Evolutionary conservation across 2,113 vertebrate genomes (phyloP).

Genomic region (Urocynchramus pylzowi): DNA sequence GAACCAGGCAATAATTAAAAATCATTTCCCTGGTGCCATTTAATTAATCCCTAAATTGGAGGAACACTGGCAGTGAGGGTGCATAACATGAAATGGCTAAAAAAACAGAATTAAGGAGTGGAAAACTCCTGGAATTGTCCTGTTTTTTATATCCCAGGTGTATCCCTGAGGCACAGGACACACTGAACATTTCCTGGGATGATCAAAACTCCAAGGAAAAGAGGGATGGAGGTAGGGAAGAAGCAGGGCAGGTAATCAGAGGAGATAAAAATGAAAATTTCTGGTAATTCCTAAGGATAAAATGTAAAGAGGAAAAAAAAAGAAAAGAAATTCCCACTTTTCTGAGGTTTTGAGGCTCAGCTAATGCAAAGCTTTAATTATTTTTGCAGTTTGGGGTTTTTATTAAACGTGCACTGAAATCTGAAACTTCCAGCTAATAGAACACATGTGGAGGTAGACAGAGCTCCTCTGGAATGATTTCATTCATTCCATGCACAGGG

Average conservation of each 20-base stretch:
- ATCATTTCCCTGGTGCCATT: background rate
- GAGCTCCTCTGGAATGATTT: background rate
- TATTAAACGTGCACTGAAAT: conserved; percentile 55
- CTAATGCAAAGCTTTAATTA: conserved; percentile 52
- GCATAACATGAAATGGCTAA: background rate
- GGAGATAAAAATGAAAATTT: background rate
- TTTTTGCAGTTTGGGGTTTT: conserved; percentile 63
- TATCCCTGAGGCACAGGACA: background rate
- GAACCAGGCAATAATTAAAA: background rate
- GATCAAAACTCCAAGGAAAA: background rate
- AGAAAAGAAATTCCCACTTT: background rate
- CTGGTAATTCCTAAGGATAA: background rate
- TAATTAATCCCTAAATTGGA: background rate
- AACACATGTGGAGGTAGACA: conserved; percentile 58
- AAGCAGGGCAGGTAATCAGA: background rate
- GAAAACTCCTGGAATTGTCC: background rate
- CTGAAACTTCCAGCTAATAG: conserved; percentile 20
- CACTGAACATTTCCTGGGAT: background rate
- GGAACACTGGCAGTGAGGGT: background rate
- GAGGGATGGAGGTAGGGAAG: background rate
- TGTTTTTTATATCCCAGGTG: background rate
- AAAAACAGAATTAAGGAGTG: background rate
- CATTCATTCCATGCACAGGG: background rate
- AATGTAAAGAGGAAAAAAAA: background rate
- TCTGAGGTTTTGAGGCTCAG: background rate